These are phyloP conservation scores for Scopus umbretta DNA, from an alignment of 2,113 vertebrate genomes.

Conservation along the genomic window DNA sequence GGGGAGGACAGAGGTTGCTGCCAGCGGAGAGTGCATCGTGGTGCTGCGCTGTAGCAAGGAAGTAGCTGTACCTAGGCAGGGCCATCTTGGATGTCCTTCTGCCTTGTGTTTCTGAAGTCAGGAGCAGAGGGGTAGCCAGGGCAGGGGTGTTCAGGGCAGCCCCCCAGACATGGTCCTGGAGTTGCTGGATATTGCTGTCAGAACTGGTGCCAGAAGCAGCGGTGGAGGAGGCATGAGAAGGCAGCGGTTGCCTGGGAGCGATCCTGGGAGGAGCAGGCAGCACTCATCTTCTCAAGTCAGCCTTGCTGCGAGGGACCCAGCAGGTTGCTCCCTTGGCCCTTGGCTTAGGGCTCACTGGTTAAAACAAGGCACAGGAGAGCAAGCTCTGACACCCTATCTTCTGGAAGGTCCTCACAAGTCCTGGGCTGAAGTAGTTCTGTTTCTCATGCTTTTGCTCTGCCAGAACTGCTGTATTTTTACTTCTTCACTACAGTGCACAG, in stretches of 20 bases:
- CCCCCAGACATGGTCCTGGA: neutral
- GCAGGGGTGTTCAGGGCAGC: neutral
- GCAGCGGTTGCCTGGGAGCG: neutral
- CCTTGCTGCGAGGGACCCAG: neutral
- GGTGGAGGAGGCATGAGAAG: neutral
- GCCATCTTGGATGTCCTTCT: neutral
- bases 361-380: neutral
- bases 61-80: neutral
- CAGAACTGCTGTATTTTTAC: neutral
- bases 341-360: accelerated
- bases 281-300: neutral
- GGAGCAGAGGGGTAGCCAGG: neutral
- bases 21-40: neutral
- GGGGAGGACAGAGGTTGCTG: neutral
- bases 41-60: neutral
- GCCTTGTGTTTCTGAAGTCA: neutral
- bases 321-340: neutral
- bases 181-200: neutral
- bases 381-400: neutral
- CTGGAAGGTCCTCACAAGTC: neutral
- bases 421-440: neutral
- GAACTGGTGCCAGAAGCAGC: neutral
- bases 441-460: neutral
- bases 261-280: neutral
- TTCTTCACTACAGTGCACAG: neutral